Conservation (phyloP, 2,797 vertebrate species). For the Acipenser ruthenus region DNA sequence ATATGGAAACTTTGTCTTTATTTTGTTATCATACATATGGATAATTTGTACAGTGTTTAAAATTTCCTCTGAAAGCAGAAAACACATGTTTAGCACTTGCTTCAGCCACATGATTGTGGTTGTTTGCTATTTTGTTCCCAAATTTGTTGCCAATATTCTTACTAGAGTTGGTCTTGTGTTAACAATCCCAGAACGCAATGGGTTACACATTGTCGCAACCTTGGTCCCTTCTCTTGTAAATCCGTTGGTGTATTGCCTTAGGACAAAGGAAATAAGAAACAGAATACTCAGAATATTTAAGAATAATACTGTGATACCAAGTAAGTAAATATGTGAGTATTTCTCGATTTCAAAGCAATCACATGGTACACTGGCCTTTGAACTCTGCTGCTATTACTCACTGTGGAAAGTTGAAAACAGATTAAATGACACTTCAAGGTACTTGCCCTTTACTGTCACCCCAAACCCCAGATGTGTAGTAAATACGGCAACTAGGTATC, state of each 20-base stretch:
- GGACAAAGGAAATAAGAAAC: conserved; percentile 17
- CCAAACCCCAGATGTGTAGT: too few relatives aligned
- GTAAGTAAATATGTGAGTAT: too few relatives aligned
- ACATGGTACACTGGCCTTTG: too few relatives aligned
- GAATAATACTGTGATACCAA: too few relatives aligned
- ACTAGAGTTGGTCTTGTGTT: conserved; percentile 6
- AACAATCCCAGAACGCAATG: not conserved
- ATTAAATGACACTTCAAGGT: too few relatives aligned
- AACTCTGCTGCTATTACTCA: too few relatives aligned
- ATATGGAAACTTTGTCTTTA: not conserved
- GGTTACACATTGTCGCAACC: conserved; percentile 7
- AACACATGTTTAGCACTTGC: conserved; percentile 9
- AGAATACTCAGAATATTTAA: too few relatives aligned
- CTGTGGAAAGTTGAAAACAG: too few relatives aligned
- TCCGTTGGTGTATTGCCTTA: conserved; percentile 20
- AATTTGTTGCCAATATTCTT: not conserved
- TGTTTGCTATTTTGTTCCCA: conserved; percentile 1
- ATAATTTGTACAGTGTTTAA: not conserved
- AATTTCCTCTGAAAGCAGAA: conserved; percentile 6
- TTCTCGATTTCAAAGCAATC: not conserved
- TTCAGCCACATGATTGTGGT: conserved; percentile 13
- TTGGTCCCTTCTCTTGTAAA: conserved; percentile 20
- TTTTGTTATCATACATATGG: not conserved
- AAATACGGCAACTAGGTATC: too few relatives aligned
- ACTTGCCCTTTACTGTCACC: too few relatives aligned